Evolutionary conservation across 2,797 vertebrate species (phyloP).

Genomic region (Champsocephalus gunnari): DNA sequence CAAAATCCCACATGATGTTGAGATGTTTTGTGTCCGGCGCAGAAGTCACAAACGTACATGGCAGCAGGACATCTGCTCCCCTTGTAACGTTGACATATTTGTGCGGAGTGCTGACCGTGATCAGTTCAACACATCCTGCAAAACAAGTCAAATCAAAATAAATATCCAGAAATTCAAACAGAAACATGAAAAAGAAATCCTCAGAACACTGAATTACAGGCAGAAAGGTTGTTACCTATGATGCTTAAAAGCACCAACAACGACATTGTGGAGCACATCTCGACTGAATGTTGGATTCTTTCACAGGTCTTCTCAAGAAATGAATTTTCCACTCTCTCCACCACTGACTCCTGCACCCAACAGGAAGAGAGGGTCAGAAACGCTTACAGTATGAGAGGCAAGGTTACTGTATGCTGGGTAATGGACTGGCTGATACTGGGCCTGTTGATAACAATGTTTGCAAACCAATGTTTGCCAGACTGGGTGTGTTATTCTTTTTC

Average conservation of each 20-base stretch:
- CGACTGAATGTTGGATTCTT: slow-evolving; percentile 8
- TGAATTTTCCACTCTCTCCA: background rate
- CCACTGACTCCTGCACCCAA: slow-evolving; percentile 14
- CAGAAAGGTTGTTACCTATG: slow-evolving; percentile 61
- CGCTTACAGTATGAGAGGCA: slow-evolving; percentile 17
- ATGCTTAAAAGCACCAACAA: slow-evolving; percentile 59
- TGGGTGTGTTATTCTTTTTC: slow-evolving; percentile 63
- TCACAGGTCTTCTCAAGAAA: slow-evolving; percentile 1
- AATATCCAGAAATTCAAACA: background rate
- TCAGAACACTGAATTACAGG: background rate
- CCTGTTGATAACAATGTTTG: slow-evolving; percentile 72
- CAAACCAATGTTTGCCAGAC: slow-evolving; percentile 69
- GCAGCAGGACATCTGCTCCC: slow-evolving; percentile 53
- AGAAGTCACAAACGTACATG: slow-evolving; percentile 61
- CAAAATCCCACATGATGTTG: slow-evolving; percentile 70
- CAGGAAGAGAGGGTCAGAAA: slow-evolving; percentile 18
- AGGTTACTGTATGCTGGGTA: slow-evolving; percentile 47
- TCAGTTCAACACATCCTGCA: slow-evolving; percentile 65
- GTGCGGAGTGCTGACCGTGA: slow-evolving; percentile 58
- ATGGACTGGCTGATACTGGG: slow-evolving; percentile 45
- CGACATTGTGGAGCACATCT: slow-evolving; percentile 58
- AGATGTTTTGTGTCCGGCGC: slow-evolving; percentile 39
- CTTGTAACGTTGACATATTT: slow-evolving; percentile 68
- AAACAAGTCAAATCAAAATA: slow-evolving; percentile 7
- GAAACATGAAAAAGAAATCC: background rate